phyloP scores from a whole-genome alignment of 2,113 vertebrate genomes.

The Jacana jacana region DNA sequence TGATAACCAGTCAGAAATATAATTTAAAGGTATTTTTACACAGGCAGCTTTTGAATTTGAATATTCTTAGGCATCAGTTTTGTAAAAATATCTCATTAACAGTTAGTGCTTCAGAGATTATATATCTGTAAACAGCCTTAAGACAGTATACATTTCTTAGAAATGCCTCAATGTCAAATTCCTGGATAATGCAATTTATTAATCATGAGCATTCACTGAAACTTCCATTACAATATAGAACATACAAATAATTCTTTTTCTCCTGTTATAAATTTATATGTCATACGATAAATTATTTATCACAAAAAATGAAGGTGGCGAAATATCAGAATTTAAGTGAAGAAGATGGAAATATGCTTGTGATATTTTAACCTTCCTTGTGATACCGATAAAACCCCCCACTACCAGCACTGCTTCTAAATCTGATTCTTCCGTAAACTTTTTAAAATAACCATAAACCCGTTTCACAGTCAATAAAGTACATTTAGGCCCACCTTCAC shows the following conservation, averaged over 20 bases:
- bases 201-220: not conserved
- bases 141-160: not conserved
- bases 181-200: not conserved
- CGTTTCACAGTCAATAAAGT: not conserved
- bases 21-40: not conserved
- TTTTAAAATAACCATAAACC: not conserved
- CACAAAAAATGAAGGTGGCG: not conserved
- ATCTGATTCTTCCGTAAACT: not conserved
- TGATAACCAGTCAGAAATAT: conserved; percentile 17
- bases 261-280: not conserved
- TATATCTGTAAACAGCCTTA: not conserved
- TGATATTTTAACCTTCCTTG: not conserved
- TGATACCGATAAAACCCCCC: not conserved
- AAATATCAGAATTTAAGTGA: not conserved
- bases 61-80: not conserved
- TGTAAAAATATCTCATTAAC: not conserved
- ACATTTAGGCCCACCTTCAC: not conserved
- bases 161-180: not conserved
- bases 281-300: not conserved
- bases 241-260: not conserved
- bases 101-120: not conserved
- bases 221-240: not conserved
- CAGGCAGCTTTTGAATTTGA: not conserved
- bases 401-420: not conserved
- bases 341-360: not conserved